phyloP scores from a whole-genome alignment of 2,888 invertebrate species.

The Sesia bembeciformis region DNA sequence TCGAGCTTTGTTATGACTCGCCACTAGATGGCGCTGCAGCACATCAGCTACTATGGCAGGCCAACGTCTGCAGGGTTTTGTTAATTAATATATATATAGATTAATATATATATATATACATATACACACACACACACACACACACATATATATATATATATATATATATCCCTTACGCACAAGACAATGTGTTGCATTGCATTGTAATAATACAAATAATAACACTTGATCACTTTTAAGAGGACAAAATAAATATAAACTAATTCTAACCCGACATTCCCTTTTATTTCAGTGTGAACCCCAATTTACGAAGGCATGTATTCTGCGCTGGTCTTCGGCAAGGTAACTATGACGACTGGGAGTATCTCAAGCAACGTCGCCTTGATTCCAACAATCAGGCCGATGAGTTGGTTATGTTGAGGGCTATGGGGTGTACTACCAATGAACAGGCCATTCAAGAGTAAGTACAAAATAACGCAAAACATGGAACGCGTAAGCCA shows the following conservation, averaged over 20 bases:
- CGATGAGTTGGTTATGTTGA: conserved; percentile 56
- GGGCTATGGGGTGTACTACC: conserved; percentile 64
- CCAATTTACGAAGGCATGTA: conserved; percentile 74
- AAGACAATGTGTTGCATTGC: no score
- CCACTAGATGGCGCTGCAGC: no score
- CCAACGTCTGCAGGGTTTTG: no score
- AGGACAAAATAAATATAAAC: background rate
- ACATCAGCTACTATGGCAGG: no score
- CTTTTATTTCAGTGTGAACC: conserved; percentile 60
- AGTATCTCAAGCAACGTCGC: conserved; percentile 54
- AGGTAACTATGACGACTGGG: conserved; percentile 77
- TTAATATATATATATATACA: no score
- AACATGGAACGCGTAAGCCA: no score
- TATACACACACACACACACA: no score
- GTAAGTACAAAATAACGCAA: conserved; percentile 31
- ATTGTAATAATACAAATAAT: no score
- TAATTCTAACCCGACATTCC: background rate
- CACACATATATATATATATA: no score
- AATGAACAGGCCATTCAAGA: conserved; percentile 34
- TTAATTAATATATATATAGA: no score
- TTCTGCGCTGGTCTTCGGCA: conserved; percentile 77
- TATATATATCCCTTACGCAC: no score
- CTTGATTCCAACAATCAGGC: conserved; percentile 49
- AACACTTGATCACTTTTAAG: background rate
- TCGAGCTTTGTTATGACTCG: no score